phyloP scores from a whole-genome alignment of 2,888 invertebrate genomes.

The Agrotis ipsilon region DNA sequence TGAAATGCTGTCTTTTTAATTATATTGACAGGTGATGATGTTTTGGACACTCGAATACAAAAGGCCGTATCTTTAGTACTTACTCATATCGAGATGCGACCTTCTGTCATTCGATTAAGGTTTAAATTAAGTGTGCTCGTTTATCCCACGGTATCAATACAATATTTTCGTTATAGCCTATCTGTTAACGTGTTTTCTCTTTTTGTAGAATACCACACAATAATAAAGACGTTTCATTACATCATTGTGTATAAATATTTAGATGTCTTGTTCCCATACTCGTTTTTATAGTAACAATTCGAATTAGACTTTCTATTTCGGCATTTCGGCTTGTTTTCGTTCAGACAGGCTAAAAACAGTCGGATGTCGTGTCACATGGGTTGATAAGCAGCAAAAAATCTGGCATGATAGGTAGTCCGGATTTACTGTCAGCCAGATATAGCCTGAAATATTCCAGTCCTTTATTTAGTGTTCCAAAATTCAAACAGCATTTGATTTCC shows the following conservation, averaged over 20 bases:
- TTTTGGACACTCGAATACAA: constrained; percentile 56
- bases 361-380: constrained; percentile 30
- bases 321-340: constrained; percentile 38
- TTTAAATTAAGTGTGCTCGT: background rate
- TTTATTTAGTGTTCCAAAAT: constrained; percentile 21
- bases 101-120: constrained; percentile 21
- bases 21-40: constrained; percentile 83
- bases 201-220: constrained; percentile 62
- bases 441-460: constrained; percentile 26
- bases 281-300: constrained; percentile 23
- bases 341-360: constrained; percentile 33
- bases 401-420: constrained; percentile 5
- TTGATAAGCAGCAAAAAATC: constrained; percentile 30
- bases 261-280: constrained; percentile 36
- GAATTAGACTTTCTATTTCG: constrained; percentile 47
- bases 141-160: constrained; percentile 25
- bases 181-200: constrained; percentile 61
- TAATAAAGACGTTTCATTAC: constrained; percentile 59
- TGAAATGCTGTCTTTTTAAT: constrained; percentile 80
- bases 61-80: constrained; percentile 23
- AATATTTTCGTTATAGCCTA: constrained; percentile 53
- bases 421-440: constrained; percentile 20
- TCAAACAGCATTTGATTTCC: constrained; percentile 24
- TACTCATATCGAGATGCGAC: constrained; percentile 10
- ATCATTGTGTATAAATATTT: constrained; percentile 60